Evolutionary conservation across 2,113 vertebrate genomes (phyloP), one percentile per base, ranked within the genome.

Genomic region (Pseudorasbora parva): DNA sequence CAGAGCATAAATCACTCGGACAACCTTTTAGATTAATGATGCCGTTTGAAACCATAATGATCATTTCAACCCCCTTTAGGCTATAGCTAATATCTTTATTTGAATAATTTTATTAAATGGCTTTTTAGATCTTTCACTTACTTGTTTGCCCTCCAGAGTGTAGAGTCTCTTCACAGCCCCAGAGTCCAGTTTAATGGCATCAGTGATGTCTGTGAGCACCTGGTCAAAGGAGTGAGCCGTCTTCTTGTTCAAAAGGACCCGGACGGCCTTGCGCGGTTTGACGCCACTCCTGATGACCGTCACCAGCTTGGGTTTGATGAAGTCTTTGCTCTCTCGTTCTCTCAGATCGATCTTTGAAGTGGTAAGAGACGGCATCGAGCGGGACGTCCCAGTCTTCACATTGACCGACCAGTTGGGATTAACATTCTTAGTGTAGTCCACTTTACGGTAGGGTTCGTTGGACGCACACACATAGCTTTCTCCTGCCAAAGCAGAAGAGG

Each of bases 401-500:
- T 96, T 97, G 90, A 99, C 96, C 0, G 96, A 96, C 98, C 98
- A 99, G 95, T 99, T 99, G 0, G 98, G 98, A 90, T 98, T 97
- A 84, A 96, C 86, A 3, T 98, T 99, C 95, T 96, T 99, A 87
- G 94, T 95, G 93, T 99, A 99, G 91, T 99, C 97, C 27, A 99
- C 96, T 76, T 95, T 97, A 23, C 98, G 95, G 83, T 92, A 99
- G 0, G 97, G 93, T 49, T 99, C 98, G 0, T 98, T 99, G 64
- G 98, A 99, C 17, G 97, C 97, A 15, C 98, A 99, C n/a, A 99
- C 96, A 0, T 99, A 99, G 89, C 98, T 99, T 89, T 99, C 98
- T 83, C 98, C 98, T 99, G 89, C 9, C 87, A 64, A 77, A 69
- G 11, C 21, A 8, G 7, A 54, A 37, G 30, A 64, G 66, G 15